phyloP scores from a whole-genome alignment of 1,140 invertebrate genomes.

The Batillaria attramentaria region DNA sequence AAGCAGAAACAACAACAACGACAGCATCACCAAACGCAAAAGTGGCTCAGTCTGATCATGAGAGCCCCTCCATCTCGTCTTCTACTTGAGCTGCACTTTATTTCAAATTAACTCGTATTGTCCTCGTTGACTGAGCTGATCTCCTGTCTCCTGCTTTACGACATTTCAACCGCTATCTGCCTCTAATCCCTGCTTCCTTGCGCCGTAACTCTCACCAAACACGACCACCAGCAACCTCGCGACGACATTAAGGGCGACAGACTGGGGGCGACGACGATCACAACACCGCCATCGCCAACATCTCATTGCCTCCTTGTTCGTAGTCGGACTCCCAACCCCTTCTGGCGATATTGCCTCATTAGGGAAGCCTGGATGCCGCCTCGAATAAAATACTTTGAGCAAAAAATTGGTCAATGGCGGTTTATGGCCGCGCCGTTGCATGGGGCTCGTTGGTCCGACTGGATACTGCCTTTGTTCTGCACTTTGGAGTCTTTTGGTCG shows the following conservation, averaged over 20 bases:
- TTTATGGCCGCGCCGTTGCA: slow-evolving; percentile 15
- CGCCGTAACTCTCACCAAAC: neutral
- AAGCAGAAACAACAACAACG: too few species aligned
- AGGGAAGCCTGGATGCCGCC: neutral
- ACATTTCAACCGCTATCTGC: slow-evolving; percentile 5
- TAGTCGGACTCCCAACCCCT: neutral
- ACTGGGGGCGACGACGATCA: slow-evolving; percentile 14
- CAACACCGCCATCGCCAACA: slow-evolving; percentile 20
- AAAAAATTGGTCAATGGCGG: slow-evolving; percentile 18
- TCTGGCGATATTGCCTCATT: neutral
- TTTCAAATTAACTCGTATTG: too few species aligned
- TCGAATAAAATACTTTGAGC: slow-evolving; percentile 5
- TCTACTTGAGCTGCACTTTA: too few species aligned
- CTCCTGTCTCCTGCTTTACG: slow-evolving; percentile 17
- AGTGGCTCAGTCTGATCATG: too few species aligned
- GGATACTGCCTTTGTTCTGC: slow-evolving; percentile 13
- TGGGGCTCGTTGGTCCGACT: neutral
- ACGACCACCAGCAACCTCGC: slow-evolving; percentile 6
- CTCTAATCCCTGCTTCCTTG: neutral
- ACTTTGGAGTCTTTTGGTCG: too few species aligned
- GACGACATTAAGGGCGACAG: slow-evolving; percentile 17
- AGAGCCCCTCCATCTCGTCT: too few species aligned
- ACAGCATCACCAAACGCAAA: too few species aligned
- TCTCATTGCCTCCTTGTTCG: neutral
- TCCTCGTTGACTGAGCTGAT: too few species aligned